Evolutionary conservation across 2,113 vertebrate genomes (phyloP).

Genomic region (Chamaea fasciata): DNA sequence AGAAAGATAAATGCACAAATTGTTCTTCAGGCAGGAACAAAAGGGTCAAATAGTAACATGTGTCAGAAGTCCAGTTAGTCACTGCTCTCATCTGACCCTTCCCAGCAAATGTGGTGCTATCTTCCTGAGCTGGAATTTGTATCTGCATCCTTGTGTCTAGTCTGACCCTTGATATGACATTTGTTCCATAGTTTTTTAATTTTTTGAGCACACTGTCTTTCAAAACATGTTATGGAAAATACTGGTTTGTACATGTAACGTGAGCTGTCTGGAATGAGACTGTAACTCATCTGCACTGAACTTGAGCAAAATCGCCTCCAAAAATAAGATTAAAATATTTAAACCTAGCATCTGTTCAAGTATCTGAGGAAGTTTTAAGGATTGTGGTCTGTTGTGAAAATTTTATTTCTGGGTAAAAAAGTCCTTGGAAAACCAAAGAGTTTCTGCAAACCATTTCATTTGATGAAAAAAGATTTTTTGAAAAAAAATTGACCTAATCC

Average conservation of each 20-base stretch:
- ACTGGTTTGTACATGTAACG: background rate
- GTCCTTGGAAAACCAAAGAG: background rate
- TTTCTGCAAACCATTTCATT: background rate
- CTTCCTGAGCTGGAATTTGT: background rate
- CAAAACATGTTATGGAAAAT: background rate
- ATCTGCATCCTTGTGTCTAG: background rate
- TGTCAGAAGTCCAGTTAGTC: background rate
- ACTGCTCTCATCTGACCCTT: background rate
- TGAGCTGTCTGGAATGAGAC: background rate
- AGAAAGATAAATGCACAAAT: background rate
- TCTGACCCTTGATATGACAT: background rate
- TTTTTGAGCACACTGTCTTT: background rate
- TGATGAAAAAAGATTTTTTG: background rate
- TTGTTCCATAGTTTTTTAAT: background rate
- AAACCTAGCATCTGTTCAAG: background rate
- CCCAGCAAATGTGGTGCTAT: background rate
- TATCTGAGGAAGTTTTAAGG: background rate
- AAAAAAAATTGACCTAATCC: background rate
- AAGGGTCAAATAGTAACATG: background rate
- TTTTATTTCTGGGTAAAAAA: background rate
- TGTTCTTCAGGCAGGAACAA: background rate
- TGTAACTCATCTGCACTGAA: background rate
- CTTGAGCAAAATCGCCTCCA: background rate
- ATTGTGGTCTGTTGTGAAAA: background rate
- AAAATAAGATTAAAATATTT: background rate